Percentiles rank a stretch among this genome's conserved stretches.
Conservation (phyloP, 2,113 vertebrate species). For the Turnix velox region DNA sequence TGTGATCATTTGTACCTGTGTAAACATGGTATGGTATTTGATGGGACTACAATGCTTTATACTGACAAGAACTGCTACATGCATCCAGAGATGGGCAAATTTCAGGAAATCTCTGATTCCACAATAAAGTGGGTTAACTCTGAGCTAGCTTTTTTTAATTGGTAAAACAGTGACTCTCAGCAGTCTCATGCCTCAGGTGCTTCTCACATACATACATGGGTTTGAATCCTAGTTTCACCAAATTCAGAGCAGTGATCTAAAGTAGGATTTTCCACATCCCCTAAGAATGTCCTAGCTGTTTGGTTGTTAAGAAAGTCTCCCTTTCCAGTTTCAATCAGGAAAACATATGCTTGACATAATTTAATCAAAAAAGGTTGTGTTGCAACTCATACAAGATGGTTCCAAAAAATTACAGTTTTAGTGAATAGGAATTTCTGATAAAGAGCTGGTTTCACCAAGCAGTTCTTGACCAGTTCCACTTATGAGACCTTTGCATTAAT, state of each 20-base stretch:
- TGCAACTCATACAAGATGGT: background rate
- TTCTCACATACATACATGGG: background rate
- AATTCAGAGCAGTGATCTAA: background rate
- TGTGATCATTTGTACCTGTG: background rate
- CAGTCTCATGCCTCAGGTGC: slow-evolving; percentile 1
- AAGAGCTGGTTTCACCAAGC: background rate
- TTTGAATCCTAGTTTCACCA: background rate
- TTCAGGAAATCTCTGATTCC: background rate
- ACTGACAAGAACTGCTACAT: background rate
- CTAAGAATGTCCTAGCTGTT: background rate
- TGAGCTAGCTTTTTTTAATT: background rate
- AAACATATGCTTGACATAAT: background rate
- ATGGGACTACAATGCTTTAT: background rate
- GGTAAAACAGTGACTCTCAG: background rate
- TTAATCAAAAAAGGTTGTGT: background rate
- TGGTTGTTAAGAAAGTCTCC: background rate
- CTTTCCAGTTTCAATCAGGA: background rate
- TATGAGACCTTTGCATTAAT: background rate
- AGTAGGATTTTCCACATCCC: background rate
- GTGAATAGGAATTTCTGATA: background rate
- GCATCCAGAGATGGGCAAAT: background rate
- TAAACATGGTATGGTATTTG: background rate
- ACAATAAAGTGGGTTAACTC: slow-evolving; percentile 18
- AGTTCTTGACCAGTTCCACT: background rate
- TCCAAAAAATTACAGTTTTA: background rate